Evolutionary conservation across 1,140 invertebrate species (phyloP).

Genomic region (Phortica variegata): DNA sequence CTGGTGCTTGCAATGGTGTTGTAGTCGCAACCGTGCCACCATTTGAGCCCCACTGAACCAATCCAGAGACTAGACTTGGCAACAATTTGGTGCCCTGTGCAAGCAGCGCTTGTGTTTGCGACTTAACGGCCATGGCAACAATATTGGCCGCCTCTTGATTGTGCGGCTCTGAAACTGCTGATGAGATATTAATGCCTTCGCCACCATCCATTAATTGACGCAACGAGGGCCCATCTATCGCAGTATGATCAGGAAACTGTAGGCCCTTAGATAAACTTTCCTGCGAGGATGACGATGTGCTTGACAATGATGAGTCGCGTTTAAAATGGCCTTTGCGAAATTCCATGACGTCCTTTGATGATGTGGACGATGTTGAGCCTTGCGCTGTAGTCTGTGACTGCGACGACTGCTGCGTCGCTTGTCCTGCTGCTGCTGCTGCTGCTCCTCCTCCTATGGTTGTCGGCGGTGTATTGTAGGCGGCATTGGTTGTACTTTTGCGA

Average conservation of each 20-base stretch:
- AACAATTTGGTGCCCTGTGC: slow-evolving; percentile 27
- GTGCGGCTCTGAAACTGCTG: slow-evolving; percentile 3
- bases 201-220: slow-evolving; percentile 19
- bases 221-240: slow-evolving; percentile 22
- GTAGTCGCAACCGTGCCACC: neutral
- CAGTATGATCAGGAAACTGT: slow-evolving; percentile 46
- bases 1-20: neutral
- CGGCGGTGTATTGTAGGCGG: neutral
- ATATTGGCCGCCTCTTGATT: slow-evolving; percentile 17
- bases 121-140: slow-evolving; percentile 27
- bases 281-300: slow-evolving; percentile 51
- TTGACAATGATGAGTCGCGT: slow-evolving; percentile 47
- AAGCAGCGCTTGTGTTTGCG: slow-evolving; percentile 31
- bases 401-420: neutral
- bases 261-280: slow-evolving; percentile 52
- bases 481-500: neutral
- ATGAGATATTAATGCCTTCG: neutral
- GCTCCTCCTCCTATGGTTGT: slow-evolving; percentile 12
- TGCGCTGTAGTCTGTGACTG: too few relatives aligned
- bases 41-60: slow-evolving; percentile 36
- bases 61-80: slow-evolving; percentile 35
- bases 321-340: slow-evolving; percentile 51
- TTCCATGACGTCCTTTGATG: slow-evolving; percentile 27
- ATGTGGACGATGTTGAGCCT: too few relatives aligned
- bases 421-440: neutral